Percentiles rank a stretch among this genome's conserved stretches.
Conservation (phyloP, 30 jellyfish, hydroid and myxozoan species). For the Turritopsis rubra region DNA sequence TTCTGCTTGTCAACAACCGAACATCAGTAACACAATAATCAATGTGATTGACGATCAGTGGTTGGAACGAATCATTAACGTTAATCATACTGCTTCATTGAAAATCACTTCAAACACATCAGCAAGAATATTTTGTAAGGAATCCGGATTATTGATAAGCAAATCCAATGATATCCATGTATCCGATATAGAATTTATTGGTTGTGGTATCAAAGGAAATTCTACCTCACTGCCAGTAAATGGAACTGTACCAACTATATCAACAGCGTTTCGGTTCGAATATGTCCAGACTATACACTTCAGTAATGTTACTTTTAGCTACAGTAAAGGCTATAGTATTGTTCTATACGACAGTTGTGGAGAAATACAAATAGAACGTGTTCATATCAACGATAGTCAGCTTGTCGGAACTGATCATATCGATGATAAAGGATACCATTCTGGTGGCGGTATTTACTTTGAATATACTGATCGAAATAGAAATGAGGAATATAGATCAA, state of each 20-base stretch:
- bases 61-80: not conserved
- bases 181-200: not conserved
- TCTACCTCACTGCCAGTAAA: not conserved
- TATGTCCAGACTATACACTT: not conserved
- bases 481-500: not conserved
- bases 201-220: not conserved
- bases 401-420: not conserved
- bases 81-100: not conserved
- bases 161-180: not conserved
- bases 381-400: not conserved
- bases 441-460: conserved; percentile 24
- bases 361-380: not conserved
- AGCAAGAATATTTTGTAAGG: not conserved
- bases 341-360: conserved; percentile 18
- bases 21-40: not conserved
- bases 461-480: not conserved
- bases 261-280: conserved; percentile 14
- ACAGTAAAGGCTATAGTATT: conserved; percentile 20
- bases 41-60: not conserved
- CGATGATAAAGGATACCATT: not conserved
- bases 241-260: not conserved
- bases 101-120: not conserved
- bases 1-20: not conserved
- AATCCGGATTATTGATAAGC: not conserved
- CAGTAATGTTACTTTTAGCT: not conserved